Conservation (phyloP, 2,888 invertebrate species). For the Drosophila borealis region DNA sequence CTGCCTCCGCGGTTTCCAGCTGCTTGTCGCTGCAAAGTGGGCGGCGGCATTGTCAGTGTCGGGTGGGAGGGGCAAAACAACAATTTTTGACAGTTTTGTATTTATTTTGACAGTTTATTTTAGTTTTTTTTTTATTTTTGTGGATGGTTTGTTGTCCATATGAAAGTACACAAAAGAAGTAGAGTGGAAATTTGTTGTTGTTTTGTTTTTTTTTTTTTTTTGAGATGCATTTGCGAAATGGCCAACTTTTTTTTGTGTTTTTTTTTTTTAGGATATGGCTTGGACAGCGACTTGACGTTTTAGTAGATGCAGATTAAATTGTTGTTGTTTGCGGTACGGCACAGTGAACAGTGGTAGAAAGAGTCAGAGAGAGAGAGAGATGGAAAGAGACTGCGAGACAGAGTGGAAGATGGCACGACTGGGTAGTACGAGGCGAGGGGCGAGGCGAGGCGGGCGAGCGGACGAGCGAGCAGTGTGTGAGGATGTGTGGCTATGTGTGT, state of each 20-base stretch:
- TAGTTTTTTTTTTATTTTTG: constrained; percentile 7
- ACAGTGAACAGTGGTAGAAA: constrained; percentile 46
- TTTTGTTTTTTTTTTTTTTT: constrained; percentile 17
- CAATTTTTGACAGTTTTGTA: constrained; percentile 50
- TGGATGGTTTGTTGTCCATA: constrained; percentile 54
- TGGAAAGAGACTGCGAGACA: constrained; percentile 34
- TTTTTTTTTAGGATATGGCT: constrained; percentile 33
- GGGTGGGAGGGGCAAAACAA: constrained; percentile 21
- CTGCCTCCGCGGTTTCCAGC: constrained; percentile 56
- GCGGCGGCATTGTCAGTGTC: background rate
- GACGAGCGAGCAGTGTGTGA: constrained; percentile 48
- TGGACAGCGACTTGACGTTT: constrained; percentile 65
- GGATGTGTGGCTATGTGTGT: constrained; percentile 6
- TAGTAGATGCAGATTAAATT: constrained; percentile 65
- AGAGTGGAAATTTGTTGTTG: constrained; percentile 19
- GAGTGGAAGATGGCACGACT: constrained; percentile 18
- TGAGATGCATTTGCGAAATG: constrained; percentile 77
- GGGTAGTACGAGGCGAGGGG: constrained; percentile 41
- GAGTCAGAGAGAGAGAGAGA: constrained; percentile 21
- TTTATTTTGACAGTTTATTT: constrained; percentile 51
- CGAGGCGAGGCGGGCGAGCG: constrained; percentile 59
- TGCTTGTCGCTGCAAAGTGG: constrained; percentile 61
- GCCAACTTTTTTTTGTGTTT: constrained; percentile 37
- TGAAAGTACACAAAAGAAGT: constrained; percentile 72
- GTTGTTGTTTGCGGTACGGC: constrained; percentile 49